phyloP scores from a whole-genome alignment of 1,140 invertebrate species.

The Lepidotrigona ventralis region DNA sequence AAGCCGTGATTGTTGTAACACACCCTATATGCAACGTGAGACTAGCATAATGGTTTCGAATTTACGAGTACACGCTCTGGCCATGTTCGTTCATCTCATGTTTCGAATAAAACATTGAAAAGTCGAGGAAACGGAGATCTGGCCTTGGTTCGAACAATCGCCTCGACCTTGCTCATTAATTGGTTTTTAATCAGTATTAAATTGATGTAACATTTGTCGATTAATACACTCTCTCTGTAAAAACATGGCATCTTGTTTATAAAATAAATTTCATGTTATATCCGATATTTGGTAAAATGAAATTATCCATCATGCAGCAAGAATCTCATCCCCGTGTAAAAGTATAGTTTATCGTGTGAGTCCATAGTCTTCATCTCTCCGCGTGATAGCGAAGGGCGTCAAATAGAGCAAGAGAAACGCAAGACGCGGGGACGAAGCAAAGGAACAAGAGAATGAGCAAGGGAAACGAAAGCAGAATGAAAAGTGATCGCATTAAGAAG shows the following conservation, averaged over 20 bases:
- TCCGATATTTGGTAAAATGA: neutral
- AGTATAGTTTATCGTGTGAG: neutral
- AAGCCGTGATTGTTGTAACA: neutral
- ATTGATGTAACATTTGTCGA: neutral
- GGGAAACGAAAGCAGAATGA: constrained; percentile 25
- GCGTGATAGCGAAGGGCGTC: neutral
- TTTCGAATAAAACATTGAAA: constrained; percentile 35
- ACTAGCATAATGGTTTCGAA: constrained; percentile 11
- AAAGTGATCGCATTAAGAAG: constrained; percentile 47
- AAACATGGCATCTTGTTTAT: neutral
- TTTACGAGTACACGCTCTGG: neutral
- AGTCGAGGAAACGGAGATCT: constrained; percentile 33
- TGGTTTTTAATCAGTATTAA: neutral
- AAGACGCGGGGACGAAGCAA: neutral
- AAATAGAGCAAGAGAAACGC: neutral
- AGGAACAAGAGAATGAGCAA: neutral
- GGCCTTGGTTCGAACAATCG: constrained; percentile 24
- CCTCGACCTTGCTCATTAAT: constrained; percentile 6
- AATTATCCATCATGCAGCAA: neutral
- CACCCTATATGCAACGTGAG: neutral
- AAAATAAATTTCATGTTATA: neutral
- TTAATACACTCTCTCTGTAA: neutral
- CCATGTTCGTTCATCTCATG: neutral
- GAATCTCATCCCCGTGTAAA: neutral
- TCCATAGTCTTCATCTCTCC: neutral